Evolutionary conservation across 2,113 vertebrate genomes (phyloP).

Genomic region (Myotis brandtii): DNA sequence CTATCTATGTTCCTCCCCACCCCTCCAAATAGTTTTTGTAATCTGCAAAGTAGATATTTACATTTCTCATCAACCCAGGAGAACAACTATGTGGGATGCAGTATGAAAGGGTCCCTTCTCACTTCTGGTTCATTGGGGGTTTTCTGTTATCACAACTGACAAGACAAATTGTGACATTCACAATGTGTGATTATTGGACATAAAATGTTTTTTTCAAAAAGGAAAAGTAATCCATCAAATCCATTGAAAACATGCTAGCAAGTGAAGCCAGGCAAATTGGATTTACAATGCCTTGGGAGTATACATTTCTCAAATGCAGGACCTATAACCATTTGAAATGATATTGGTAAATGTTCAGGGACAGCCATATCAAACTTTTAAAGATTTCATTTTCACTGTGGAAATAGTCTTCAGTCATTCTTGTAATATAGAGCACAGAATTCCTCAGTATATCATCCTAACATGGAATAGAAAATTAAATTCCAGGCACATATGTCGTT

Average conservation of each 20-base stretch:
- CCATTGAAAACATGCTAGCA: conserved; percentile 39
- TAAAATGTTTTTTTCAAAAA: conserved; percentile 55
- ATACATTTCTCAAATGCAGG: conserved; percentile 28
- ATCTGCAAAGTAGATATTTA: background rate
- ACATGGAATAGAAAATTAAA: conserved; percentile 42
- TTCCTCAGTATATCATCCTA: background rate
- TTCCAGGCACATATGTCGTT: background rate
- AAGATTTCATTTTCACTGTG: conserved; percentile 51
- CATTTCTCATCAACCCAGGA: background rate
- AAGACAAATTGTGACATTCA: conserved; percentile 45
- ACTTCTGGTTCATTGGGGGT: background rate
- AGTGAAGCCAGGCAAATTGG: conserved; percentile 40
- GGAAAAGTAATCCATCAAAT: conserved; percentile 41
- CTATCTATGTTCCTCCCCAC: background rate
- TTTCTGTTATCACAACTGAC: background rate
- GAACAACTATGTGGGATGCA: background rate
- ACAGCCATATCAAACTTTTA: background rate
- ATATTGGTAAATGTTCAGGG: conserved; percentile 7
- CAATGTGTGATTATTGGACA: background rate
- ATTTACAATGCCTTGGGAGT: conserved; percentile 16
- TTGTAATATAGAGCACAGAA: background rate
- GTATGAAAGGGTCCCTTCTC: background rate
- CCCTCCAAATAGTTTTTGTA: conserved; percentile 34
- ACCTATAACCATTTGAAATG: conserved; percentile 36
- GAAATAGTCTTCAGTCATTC: conserved; percentile 44